These are phyloP conservation scores for Agrochola lota DNA, from an alignment of 2,888 invertebrate genomes.

Conservation along the genomic window DNA sequence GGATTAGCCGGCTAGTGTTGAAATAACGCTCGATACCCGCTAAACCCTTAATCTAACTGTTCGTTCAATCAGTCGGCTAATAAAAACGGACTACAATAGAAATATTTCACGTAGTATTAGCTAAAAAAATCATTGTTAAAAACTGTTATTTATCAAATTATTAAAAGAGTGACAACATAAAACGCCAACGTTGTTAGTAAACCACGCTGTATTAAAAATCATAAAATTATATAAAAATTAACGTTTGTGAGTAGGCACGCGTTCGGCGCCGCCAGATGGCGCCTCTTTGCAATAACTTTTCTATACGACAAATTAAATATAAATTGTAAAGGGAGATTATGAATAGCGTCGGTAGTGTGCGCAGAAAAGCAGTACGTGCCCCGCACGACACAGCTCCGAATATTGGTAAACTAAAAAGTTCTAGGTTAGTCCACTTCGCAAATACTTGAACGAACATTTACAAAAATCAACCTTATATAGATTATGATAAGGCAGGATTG, in stretches of 20 bases:
- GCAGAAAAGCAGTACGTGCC: conserved; percentile 35
- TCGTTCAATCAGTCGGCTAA: conserved; percentile 9
- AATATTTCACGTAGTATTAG: conserved; percentile 7
- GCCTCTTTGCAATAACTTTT: conserved; percentile 78
- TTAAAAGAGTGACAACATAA: conserved; percentile 11
- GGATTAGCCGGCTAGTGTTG: conserved; percentile 19
- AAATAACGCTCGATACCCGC: not conserved
- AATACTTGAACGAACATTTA: conserved; percentile 4
- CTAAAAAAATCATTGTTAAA: conserved; percentile 7
- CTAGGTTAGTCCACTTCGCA: conserved; percentile 12
- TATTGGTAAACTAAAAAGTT: not conserved
- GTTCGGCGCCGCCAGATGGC: conserved; percentile 57
- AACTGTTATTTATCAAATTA: conserved; percentile 3
- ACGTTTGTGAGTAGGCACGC: conserved; percentile 65
- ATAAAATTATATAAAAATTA: conserved; percentile 37
- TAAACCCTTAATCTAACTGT: conserved; percentile 11
- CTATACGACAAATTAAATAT: conserved; percentile 71
- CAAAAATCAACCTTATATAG: not conserved
- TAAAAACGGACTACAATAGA: not conserved
- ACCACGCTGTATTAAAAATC: conserved; percentile 43
- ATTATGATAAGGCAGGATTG: not conserved
- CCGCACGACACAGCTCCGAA: conserved; percentile 23
- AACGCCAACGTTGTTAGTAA: conserved; percentile 39
- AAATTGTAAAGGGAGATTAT: conserved; percentile 46
- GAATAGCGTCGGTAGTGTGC: conserved; percentile 55